Percentiles rank a stretch among this genome's conserved stretches.
Evolutionary conservation across 2,888 invertebrate genomes (phyloP).

Genomic region (Hoplodrina blanda): DNA sequence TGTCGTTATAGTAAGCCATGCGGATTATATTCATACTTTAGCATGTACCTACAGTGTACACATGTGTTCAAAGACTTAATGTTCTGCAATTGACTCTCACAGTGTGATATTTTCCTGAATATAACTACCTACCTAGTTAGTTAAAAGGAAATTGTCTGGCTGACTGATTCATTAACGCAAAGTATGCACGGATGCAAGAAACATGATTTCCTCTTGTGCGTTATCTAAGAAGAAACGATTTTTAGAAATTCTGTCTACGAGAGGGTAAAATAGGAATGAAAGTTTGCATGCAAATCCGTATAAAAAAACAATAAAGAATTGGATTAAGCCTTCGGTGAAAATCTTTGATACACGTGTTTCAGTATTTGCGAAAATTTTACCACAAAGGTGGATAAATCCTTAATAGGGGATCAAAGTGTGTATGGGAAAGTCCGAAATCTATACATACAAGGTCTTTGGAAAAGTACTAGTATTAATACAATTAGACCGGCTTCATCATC

Average conservation of each 20-base stretch:
- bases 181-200: background rate
- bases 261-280: no score
- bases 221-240: no score
- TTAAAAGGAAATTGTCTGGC: background rate
- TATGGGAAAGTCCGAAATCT: background rate
- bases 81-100: conserved; percentile 25
- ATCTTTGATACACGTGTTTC: no score
- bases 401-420: background rate
- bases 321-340: no score
- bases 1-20: conserved; percentile 32
- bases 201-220: no score
- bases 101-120: conserved; percentile 1
- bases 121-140: background rate
- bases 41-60: background rate
- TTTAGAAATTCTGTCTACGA: no score
- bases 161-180: background rate
- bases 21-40: conserved; percentile 16
- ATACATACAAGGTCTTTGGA: background rate
- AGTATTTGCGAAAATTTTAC: no score
- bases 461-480: background rate
- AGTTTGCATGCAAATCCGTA: no score
- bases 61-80: conserved; percentile 17
- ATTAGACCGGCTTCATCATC: background rate
- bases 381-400: background rate
- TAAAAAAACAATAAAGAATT: no score